A percentile compares a stretch with the other conserved stretches of the same genome.
Evolutionary conservation across 2,888 invertebrate species (phyloP).

Genomic region (Eristalinus sepulchralis): DNA sequence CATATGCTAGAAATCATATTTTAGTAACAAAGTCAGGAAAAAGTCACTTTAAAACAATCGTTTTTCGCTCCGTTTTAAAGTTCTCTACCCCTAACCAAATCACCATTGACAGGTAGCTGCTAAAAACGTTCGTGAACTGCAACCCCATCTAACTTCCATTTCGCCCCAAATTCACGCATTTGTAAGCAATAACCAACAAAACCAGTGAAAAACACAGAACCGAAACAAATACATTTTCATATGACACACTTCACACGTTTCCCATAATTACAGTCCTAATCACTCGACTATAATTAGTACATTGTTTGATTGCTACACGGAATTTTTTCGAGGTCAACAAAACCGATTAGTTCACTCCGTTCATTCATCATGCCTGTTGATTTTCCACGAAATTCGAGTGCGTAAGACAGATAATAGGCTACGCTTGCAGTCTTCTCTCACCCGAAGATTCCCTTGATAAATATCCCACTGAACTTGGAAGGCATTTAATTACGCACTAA

Average conservation of each 20-base stretch:
- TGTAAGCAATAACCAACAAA: no score
- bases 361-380: not conserved
- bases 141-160: no score
- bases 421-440: not conserved
- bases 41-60: no score
- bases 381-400: not conserved
- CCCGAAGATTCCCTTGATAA: not conserved
- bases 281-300: not conserved
- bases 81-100: no score
- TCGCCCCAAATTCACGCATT: no score
- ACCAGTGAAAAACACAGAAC: no score
- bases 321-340: not conserved
- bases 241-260: not conserved
- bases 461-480: not conserved
- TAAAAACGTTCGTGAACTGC: no score
- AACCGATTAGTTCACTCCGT: not conserved
- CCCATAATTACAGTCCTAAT: not conserved
- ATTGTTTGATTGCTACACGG: not conserved
- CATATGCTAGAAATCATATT: no score
- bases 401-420: not conserved
- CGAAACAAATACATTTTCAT: no score
- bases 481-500: not conserved
- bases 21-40: no score
- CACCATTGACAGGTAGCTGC: no score
- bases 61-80: no score